Percentiles rank a stretch among this genome's conserved stretches.
Conservation (phyloP, 2,888 invertebrate genomes). For the Zelleria hepariella region DNA sequence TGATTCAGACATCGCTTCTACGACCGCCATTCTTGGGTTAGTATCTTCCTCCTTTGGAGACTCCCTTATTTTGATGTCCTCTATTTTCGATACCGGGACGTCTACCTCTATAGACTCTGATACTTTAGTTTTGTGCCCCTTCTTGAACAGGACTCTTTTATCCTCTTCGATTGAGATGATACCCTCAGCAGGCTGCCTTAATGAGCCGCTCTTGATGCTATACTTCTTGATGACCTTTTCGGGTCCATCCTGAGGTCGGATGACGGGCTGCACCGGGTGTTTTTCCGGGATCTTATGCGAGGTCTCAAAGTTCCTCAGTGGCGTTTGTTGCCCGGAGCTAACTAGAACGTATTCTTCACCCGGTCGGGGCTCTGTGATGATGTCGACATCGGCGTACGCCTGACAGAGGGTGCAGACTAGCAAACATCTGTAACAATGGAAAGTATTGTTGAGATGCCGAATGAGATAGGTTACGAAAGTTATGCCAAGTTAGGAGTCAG, state of each 20-base stretch:
- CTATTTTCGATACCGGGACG: constrained; percentile 58
- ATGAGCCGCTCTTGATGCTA: constrained; percentile 34
- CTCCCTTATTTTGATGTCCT: constrained; percentile 64
- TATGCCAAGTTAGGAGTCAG: constrained; percentile 33
- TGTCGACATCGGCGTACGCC: constrained; percentile 66
- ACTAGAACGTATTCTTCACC: constrained; percentile 78
- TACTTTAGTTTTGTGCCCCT: constrained; percentile 48
- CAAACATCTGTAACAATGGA: constrained; percentile 67
- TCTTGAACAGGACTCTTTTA: constrained; percentile 46
- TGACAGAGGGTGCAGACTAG: constrained; percentile 55
- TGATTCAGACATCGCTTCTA: constrained; percentile 63
- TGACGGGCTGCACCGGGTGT: constrained; percentile 45
- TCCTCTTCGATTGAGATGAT: constrained; percentile 64
- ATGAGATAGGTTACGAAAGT: constrained; percentile 15
- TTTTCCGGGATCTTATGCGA: constrained; percentile 78
- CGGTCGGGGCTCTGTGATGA: constrained; percentile 75
- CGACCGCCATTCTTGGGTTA: constrained; percentile 57
- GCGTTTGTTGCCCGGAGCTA: constrained; percentile 66
- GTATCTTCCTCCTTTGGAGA: constrained; percentile 59
- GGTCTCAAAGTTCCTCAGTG: constrained; percentile 74
- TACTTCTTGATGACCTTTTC: constrained; percentile 58
- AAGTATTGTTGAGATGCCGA: constrained; percentile 11
- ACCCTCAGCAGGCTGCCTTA: constrained; percentile 51
- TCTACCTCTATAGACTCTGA: constrained; percentile 62
- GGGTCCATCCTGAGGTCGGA: constrained; percentile 51